A percentile compares a stretch with the other conserved stretches of the same genome.
Conservation (phyloP, 30 jellyfish, hydroid and myxozoan genomes). For the Catostylus mosaicus region DNA sequence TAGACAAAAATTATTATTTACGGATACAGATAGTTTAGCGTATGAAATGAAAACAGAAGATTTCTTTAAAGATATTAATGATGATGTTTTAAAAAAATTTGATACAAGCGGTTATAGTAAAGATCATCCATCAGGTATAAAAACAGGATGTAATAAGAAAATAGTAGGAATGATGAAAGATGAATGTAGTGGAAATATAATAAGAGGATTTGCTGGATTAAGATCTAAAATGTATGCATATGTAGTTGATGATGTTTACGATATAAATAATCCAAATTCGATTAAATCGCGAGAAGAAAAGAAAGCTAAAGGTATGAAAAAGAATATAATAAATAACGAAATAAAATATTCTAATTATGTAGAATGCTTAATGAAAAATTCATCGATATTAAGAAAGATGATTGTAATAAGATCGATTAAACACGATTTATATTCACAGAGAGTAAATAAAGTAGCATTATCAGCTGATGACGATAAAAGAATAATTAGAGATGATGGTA, state of each 20-base stretch:
- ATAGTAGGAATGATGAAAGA: constrained; percentile 60
- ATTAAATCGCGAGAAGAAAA: too few species aligned
- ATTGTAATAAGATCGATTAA: too few species aligned
- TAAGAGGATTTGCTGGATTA: constrained; percentile 57
- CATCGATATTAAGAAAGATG: background rate
- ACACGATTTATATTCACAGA: too few species aligned
- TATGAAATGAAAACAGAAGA: constrained; percentile 77
- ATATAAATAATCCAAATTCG: too few species aligned
- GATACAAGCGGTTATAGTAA: constrained; percentile 41
- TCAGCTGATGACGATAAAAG: too few species aligned
- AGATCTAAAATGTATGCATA: constrained; percentile 58
- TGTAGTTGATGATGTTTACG: background rate
- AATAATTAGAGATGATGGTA: too few species aligned
- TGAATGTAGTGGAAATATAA: constrained; percentile 41
- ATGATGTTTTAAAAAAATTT: constrained; percentile 14
- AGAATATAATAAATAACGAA: background rate
- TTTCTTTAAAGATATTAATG: constrained; percentile 33
- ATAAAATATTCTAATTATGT: too few species aligned
- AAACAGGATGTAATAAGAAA: constrained; percentile 38
- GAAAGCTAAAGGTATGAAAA: background rate
- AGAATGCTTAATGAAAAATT: background rate
- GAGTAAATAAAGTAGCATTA: too few species aligned
- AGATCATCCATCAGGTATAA: background rate
- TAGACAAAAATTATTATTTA: constrained; percentile 38
- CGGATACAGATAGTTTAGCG: constrained; percentile 70